These are phyloP conservation scores for Haplochromis vanheusdeni DNA, from an alignment of 2,113 vertebrate species.

Conservation along the genomic window DNA sequence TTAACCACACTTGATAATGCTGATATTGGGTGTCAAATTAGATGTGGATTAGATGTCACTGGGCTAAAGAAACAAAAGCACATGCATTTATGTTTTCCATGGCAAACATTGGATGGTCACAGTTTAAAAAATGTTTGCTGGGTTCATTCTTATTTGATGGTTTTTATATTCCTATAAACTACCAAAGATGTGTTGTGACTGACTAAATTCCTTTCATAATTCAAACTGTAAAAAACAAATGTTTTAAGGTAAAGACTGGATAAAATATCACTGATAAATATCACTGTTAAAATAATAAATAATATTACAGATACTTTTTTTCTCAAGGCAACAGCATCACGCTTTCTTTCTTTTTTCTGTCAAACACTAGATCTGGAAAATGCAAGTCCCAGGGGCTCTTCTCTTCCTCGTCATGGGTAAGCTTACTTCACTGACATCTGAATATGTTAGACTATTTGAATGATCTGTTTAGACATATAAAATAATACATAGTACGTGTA, in stretches of 20 bases:
- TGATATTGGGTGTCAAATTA: neutral
- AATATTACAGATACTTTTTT: neutral
- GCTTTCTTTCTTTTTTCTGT: neutral
- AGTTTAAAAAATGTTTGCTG: neutral
- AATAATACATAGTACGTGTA: neutral
- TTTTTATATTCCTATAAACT: neutral
- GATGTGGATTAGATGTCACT: neutral
- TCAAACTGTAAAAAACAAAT: neutral
- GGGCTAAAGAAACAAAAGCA: neutral
- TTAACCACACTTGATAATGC: neutral
- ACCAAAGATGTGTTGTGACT: neutral
- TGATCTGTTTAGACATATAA: neutral
- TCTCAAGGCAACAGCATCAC: neutral
- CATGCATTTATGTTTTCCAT: neutral
- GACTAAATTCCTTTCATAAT: neutral
- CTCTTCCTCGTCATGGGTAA: constrained; percentile 29
- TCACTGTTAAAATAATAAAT: neutral
- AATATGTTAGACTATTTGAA: neutral
- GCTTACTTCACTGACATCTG: neutral
- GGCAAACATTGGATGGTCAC: neutral
- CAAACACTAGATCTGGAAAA: neutral
- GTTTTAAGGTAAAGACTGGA: neutral
- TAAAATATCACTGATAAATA: neutral
- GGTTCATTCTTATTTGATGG: neutral
- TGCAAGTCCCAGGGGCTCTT: neutral